Evolutionary conservation across 2,888 invertebrate genomes (phyloP), one percentile per base, ranked within the genome.

Genomic region (Phrixothrix hirtus): DNA sequence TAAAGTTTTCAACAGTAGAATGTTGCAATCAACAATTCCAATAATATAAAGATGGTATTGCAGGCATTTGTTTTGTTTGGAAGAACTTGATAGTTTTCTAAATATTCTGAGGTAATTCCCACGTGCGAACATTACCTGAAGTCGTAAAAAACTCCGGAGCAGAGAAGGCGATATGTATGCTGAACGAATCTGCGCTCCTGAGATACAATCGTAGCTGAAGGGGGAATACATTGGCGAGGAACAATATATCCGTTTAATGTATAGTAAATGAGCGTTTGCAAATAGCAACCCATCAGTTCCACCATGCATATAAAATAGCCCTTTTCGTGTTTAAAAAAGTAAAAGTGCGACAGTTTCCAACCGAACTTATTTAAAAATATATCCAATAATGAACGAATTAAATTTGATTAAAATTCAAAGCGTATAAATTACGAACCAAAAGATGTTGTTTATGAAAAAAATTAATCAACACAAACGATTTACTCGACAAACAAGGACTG

Each of bases 71-170:
- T 34, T 41, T 41, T 34, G 41, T 48, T 48, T 48, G 32, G 38
- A 36, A 42, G 46, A 52, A 48, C 53, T 58, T 58, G 58, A 60
- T 58, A 62, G 62, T 62, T 62, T 60, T 59, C 58, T 59, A 57
- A 62, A 61, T 58, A 63, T 60, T 61, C 62, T 55, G 56, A 53
- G 63, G 66, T 68, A 71, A 70, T 71, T 70, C 70, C 71, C 70
- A 70, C 71, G 71, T 71, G 68, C 66, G 70, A 68, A 65, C 71
- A 70, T 73, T 73, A 72, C 71, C 68, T 71, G 68, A 63, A 62
- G 65, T 67, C 69, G 68, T 72, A 72, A 71, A 71, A 72, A 72
- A 71, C 67, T 65, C 64, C 60, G 62, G 62, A 63, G 65, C n/a
- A 64, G 69, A 71, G 58, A 63, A 69, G 71, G 69, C 66, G 68